Conservation (phyloP, 2,797 vertebrate genomes). For the Lycodopsis pacificus region DNA sequence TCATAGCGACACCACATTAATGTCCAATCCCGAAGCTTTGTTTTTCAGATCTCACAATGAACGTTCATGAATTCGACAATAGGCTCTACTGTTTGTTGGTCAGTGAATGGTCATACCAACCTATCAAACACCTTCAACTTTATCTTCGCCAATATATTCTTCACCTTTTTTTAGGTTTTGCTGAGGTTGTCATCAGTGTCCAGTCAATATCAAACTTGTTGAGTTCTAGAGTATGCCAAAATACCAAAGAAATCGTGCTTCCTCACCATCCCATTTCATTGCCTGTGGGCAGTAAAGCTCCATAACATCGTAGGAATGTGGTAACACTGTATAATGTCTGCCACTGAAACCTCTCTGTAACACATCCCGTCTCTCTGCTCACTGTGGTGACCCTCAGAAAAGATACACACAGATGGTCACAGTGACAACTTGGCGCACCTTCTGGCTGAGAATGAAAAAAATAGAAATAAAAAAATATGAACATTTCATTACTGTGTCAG, state of each 20-base stretch:
- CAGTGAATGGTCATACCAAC: background rate
- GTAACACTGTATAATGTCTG: conserved; percentile 28
- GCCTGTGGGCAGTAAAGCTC: conserved; percentile 11
- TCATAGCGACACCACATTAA: background rate
- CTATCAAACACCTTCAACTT: background rate
- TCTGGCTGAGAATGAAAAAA: conserved; percentile 43
- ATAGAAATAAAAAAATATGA: conserved; percentile 48
- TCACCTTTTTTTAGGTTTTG: background rate
- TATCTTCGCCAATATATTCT: background rate
- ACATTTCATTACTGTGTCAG: conserved; percentile 68
- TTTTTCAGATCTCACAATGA: background rate
- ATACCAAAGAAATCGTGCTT: background rate
- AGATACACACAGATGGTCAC: conserved; percentile 72
- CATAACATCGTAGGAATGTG: conserved; percentile 28
- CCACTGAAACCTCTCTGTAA: conserved; percentile 41
- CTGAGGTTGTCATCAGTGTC: background rate
- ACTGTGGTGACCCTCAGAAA: conserved; percentile 56
- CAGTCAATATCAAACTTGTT: conserved; percentile 6
- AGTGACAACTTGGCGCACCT: conserved; percentile 70
- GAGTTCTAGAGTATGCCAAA: background rate
- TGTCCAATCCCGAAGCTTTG: background rate
- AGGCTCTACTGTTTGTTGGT: background rate
- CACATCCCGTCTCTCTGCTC: conserved; percentile 47
- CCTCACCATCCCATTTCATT: background rate
- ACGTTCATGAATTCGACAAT: background rate